phyloP scores from a whole-genome alignment of 2,113 vertebrate genomes.

The Seriola aureovittata region DNA sequence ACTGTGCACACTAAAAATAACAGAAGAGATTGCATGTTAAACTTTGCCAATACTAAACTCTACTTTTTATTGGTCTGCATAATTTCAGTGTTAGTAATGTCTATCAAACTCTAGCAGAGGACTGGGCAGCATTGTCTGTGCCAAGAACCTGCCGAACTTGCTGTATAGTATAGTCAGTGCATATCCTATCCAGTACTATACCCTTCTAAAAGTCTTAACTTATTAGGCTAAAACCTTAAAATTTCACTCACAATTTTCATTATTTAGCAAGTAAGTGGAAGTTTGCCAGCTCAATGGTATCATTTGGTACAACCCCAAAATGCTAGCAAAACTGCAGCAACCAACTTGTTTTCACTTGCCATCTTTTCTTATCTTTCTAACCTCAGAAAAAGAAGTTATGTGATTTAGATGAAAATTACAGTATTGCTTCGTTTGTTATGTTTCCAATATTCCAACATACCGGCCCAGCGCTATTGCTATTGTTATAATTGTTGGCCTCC shows the following conservation, averaged over 20 bases:
- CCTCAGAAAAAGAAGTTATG: neutral
- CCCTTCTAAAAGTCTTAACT: too few relatives aligned
- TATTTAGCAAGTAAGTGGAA: neutral
- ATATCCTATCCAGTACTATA: neutral
- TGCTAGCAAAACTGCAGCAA: neutral
- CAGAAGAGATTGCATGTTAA: slow-evolving; percentile 4
- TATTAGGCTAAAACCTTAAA: too few relatives aligned
- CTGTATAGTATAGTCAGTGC: neutral
- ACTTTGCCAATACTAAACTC: neutral
- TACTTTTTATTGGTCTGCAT: neutral
- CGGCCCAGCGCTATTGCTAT: too few relatives aligned
- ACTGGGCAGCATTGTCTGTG: neutral
- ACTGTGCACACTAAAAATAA: slow-evolving; percentile 20
- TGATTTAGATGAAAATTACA: neutral
- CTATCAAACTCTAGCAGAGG: neutral
- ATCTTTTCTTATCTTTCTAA: too few relatives aligned
- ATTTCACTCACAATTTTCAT: neutral
- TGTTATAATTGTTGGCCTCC: neutral
- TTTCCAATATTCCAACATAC: neutral
- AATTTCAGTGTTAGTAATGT: too few relatives aligned
- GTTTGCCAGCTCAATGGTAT: neutral
- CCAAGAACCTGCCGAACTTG: neutral
- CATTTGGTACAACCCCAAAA: neutral
- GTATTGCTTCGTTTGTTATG: neutral
- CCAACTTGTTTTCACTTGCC: neutral